Conservation (phyloP, 1,140 invertebrate genomes). For the Drepana arcuata region DNA sequence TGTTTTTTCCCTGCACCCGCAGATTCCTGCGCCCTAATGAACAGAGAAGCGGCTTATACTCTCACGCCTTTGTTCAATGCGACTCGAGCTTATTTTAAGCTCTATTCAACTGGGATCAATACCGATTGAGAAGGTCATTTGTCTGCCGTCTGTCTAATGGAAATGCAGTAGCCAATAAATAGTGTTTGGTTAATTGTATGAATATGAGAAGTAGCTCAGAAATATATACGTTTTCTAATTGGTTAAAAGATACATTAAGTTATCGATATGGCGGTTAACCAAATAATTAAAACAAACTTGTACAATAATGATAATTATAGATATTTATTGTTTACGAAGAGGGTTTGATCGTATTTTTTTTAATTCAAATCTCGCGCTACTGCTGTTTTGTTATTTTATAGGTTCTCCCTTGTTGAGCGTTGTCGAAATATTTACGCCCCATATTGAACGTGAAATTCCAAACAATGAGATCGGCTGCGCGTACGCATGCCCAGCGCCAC, state of each 20-base stretch:
- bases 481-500: constrained; percentile 36
- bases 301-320: too few species aligned
- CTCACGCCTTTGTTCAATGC: constrained; percentile 9
- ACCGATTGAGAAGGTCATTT: not conserved
- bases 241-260: too few species aligned
- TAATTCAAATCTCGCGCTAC: constrained; percentile 20
- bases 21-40: constrained; percentile 9
- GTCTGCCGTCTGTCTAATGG: too few species aligned
- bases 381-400: constrained; percentile 54
- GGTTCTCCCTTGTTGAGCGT: constrained; percentile 56
- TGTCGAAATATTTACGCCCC: constrained; percentile 68
- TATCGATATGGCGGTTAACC: too few species aligned
- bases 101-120: constrained; percentile 1
- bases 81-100: not conserved
- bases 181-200: too few species aligned
- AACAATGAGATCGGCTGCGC: constrained; percentile 44
- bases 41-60: not conserved
- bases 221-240: too few species aligned
- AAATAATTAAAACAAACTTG: too few species aligned
- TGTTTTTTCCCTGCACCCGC: constrained; percentile 12
- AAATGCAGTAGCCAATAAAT: too few species aligned
- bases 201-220: too few species aligned
- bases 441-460: constrained; percentile 65
- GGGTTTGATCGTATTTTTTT: too few species aligned
- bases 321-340: too few species aligned